Base-by-base conservation (phyloP, 2,113 vertebrate genomes). In the Coregonus clupeaformis region DNA sequence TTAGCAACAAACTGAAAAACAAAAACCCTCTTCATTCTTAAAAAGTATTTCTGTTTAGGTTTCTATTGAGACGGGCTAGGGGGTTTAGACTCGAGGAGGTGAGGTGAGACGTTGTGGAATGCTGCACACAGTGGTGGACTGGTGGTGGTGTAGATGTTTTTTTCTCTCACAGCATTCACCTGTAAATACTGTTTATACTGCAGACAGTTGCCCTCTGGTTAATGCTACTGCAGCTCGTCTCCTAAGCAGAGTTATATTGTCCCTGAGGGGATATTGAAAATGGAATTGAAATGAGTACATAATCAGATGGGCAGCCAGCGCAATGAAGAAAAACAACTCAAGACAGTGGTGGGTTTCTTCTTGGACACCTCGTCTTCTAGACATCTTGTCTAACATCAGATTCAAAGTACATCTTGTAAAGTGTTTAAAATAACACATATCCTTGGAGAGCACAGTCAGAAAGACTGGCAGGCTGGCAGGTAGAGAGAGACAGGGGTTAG, bases 1-100 rank as follows among this genome's bases (percentile, higher is more conserved):
- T 93, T 93, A 94, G 93, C 84, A 91, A 91, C 90, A 91, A 90
- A 89, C 91, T 91, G 86, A 90, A 90, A 92, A 42, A 42, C 36
- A 9, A 90, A 83, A 90, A 89, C 7, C 89, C 84, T 86, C n/a
- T n/a, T 93, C 89, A 93, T 92, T 93, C 89, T 92, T 92, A 91
- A 92, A 52, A 93, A 85, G 83, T 77, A n/a, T 16, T 52, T 18
- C 49, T 89, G 83, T 90, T 91, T 90, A 88, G 82, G 73, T 92
- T 92, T 92, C 87, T 86, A 91, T 87, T 88, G 83, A 89, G 79
- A 83, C 68, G 78, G 9, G 36, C 36, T 32, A 5, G 32, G 32
- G 36, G 36, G 36, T 42, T 42, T 42, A 42, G 9, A 42, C 36
- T 42, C 11, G 36, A 75, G 82, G 80, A 81, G n/a, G 49, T 18